Conservation (phyloP, 2,888 invertebrate genomes). For the Nipponacmea schrenckii region DNA sequence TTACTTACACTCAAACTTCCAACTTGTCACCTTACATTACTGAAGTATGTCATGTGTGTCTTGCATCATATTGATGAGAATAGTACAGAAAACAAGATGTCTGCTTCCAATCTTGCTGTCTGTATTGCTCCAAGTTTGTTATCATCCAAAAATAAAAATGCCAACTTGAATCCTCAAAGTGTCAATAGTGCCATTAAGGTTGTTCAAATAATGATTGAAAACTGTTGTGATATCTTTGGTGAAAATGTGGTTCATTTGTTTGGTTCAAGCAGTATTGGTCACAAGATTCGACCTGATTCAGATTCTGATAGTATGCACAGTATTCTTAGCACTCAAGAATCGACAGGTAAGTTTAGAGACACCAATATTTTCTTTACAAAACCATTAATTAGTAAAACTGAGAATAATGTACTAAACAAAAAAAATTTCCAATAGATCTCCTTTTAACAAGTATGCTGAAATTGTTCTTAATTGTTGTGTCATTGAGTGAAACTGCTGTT, state of each 20-base stretch:
- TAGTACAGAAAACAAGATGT: conserved; percentile 82
- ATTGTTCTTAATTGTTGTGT: too few species aligned
- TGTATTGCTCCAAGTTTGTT: conserved; percentile 88
- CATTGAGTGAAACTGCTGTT: too few species aligned
- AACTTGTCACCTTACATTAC: conserved; percentile 79
- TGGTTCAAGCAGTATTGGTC: conserved; percentile 72
- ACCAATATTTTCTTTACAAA: too few species aligned
- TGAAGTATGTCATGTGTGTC: conserved; percentile 85
- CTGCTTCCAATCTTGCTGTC: conserved; percentile 85
- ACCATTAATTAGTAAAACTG: too few species aligned
- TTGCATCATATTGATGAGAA: conserved; percentile 83
- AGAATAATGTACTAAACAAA: too few species aligned
- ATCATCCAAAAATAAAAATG: conserved; percentile 70
- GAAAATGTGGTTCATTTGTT: conserved; percentile 79
- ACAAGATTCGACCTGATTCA: conserved; percentile 72
- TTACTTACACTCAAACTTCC: conserved; percentile 74
- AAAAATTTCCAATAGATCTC: too few species aligned
- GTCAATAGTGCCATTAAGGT: conserved; percentile 40
- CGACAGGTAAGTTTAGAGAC: conserved; percentile 18
- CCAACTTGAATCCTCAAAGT: conserved; percentile 31
- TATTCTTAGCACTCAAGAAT: conserved; percentile 46
- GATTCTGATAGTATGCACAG: conserved; percentile 65
- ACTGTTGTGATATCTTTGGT: conserved; percentile 82
- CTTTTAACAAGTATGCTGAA: too few species aligned
- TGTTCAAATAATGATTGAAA: conserved; percentile 82